Base-by-base conservation (phyloP, 2,113 vertebrate species). In the Aptenodytes forsteri region DNA sequence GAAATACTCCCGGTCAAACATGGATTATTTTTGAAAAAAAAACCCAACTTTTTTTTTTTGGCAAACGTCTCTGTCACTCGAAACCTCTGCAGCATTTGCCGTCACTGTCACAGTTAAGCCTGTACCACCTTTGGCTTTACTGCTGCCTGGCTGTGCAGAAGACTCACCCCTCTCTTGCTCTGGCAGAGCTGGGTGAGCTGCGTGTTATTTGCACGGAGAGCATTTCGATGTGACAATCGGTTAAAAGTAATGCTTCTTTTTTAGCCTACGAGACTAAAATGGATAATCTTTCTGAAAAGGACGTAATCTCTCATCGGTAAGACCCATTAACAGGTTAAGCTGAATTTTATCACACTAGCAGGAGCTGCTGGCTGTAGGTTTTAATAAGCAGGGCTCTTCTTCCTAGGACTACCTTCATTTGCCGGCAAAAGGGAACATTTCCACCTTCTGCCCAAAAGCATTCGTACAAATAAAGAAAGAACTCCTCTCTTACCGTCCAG, bases 281-380 rank as follows among this genome's bases (percentile, higher is more conserved):
- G 52, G 72, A 87, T 69, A 62, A 84, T 87, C 93, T 87, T 91
- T 86, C 81, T 44, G 5, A 83, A 95, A 92, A 69, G 36, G 52
- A 42, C 8, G 22, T 56, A 67, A 40, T 58, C 65, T 80, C n/a
- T 70, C 66, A 83, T 88, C n/a, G 3, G 19, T 73, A 80, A 93
- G 62, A 86, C 56, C 30, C 22, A 54, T 40, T 93, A 90, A 93
- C 40, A 86, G 59, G 66, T 94, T 95, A 77, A 91, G 83, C 34
- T 72, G 58, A 70, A 89, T 76, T 96, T 96, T 94, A 87, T 83
- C 46, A 83, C 46, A 16, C 47, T 58, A 88, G 72, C 94, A 93
- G 56, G 83, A 97, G 85, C 59, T 73, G 80, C 83, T 81, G 85
- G 75, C 58, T 85, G 32, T 73, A 42, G 42, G 32, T 77, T 96